Evolutionary conservation across 2,888 invertebrate genomes (phyloP), one percentile per base, ranked within the genome.

Genomic region (Anodontia alba): DNA sequence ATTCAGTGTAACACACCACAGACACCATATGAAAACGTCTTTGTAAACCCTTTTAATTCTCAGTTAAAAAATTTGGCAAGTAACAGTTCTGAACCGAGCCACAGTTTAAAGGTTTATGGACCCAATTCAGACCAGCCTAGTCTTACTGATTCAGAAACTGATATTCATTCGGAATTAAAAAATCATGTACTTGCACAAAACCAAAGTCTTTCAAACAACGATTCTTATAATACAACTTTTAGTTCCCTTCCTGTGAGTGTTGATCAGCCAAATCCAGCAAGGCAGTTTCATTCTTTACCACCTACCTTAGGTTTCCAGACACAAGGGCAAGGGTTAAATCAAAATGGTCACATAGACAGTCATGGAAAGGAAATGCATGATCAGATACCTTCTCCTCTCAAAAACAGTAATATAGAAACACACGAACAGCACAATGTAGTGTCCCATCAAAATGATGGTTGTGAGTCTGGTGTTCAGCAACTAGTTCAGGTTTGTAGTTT

Each of bases 1-100:
- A 76, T 85, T 33, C 82, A 85, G 72, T 85, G 85, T 77, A 80
- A 85, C 29, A 85, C 85, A 15, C 85, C 85, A 29, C 80, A 80
- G 38, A 83, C 85, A 43, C 85, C 85, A 26, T 82, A 85, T 46
- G 85, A 85, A 42, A 80, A 81, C 54, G 74, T 78, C 29, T 72
- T 77, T 33, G 54, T 73, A 26, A 83, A 82, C 73, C 82, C 85
- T 5, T 74, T 85, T 54, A 76, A 82, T 12, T 66, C 76, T 17
- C 82, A 82, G 68, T 72, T 80, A 23, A 69, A 42, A 46, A 31
- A 33, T 62, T 10, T 29, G 33, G 20, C 8, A 8, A 62, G 62
- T 33, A 29, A 62, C 3, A 62, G 31, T 8, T 29, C 33, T 20
- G 62, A 62, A 1, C 33, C 31, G 17, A 20, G 17, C 12, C 33